phyloP scores from a whole-genome alignment of 2,113 vertebrate genomes.

The Poeciliopsis turrubarensis region DNA sequence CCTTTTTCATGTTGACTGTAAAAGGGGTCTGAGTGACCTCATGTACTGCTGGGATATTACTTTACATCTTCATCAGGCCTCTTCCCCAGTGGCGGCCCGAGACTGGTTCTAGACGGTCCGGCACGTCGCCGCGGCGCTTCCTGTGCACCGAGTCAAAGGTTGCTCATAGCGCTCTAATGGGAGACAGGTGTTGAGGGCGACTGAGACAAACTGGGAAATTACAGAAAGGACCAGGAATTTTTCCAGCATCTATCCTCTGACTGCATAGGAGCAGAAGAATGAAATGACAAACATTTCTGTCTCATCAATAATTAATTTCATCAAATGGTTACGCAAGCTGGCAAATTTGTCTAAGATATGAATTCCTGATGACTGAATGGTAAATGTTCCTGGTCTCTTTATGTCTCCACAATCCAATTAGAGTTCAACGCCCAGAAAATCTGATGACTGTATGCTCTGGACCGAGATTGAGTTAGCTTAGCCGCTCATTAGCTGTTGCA shows the following conservation, averaged over 20 bases:
- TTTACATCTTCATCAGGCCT: slow-evolving; percentile 54
- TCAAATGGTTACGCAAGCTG: slow-evolving; percentile 53
- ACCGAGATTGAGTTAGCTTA: slow-evolving; percentile 67
- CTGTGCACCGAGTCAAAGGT: slow-evolving; percentile 41
- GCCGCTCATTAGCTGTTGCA: slow-evolving; percentile 71
- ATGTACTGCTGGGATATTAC: slow-evolving; percentile 64
- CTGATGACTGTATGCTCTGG: slow-evolving; percentile 62
- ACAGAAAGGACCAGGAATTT: background rate
- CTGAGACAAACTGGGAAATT: background rate
- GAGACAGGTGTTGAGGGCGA: slow-evolving; percentile 59
- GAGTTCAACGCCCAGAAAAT: slow-evolving; percentile 52
- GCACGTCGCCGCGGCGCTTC: slow-evolving; percentile 42
- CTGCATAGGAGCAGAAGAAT: slow-evolving; percentile 19
- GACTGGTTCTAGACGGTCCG: slow-evolving; percentile 35
- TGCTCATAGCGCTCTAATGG: slow-evolving; percentile 53
- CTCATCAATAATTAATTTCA: slow-evolving; percentile 71
- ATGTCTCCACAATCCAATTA: slow-evolving; percentile 72
- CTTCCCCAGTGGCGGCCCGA: slow-evolving; percentile 38
- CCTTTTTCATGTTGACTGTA: slow-evolving; percentile 64
- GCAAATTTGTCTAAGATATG: slow-evolving; percentile 70
- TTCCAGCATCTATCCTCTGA: slow-evolving; percentile 27
- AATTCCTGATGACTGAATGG: slow-evolving; percentile 64
- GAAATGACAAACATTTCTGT: slow-evolving; percentile 44
- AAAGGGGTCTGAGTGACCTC: slow-evolving; percentile 58
- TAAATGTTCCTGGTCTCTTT: slow-evolving; percentile 66